Conservation (phyloP, 2,888 invertebrate genomes). For the Hylaea fasciaria region DNA sequence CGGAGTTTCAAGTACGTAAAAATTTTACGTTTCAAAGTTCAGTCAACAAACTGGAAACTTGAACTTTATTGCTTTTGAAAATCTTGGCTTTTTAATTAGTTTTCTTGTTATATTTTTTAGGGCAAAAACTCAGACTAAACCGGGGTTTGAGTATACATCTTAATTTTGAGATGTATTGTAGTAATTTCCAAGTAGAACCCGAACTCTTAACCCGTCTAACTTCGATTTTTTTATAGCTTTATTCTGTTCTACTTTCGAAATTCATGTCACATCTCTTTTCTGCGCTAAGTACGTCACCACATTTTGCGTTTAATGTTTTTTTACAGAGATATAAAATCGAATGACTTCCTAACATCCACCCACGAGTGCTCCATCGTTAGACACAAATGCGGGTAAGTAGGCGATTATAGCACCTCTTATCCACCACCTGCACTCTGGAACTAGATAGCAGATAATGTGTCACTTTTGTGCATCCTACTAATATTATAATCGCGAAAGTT, state of each 20-base stretch:
- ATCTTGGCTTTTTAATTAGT: conserved; percentile 18
- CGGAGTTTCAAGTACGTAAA: conserved; percentile 29
- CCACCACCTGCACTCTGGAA: conserved; percentile 33
- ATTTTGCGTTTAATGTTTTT: background rate
- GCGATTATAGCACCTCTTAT: conserved; percentile 33
- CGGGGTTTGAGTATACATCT: no score
- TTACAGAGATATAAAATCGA: no score
- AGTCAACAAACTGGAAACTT: conserved; percentile 9
- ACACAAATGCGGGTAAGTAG: conserved; percentile 32
- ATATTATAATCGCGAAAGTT: no score
- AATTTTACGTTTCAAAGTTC: conserved; percentile 27
- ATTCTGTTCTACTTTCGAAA: no score
- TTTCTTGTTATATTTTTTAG: conserved; percentile 10
- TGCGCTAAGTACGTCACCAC: no score
- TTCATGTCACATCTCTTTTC: no score
- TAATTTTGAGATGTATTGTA: background rate
- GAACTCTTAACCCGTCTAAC: no score
- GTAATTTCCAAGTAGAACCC: no score
- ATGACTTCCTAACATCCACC: background rate
- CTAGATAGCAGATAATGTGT: conserved; percentile 14
- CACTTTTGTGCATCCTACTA: no score
- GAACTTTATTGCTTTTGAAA: conserved; percentile 16
- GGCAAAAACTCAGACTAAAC: background rate
- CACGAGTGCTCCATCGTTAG: conserved; percentile 12
- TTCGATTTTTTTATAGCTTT: no score